A percentile compares a stretch with the other conserved stretches of the same genome.
Conservation (phyloP, 2,888 invertebrate genomes). For the Notodonta dromedarius region DNA sequence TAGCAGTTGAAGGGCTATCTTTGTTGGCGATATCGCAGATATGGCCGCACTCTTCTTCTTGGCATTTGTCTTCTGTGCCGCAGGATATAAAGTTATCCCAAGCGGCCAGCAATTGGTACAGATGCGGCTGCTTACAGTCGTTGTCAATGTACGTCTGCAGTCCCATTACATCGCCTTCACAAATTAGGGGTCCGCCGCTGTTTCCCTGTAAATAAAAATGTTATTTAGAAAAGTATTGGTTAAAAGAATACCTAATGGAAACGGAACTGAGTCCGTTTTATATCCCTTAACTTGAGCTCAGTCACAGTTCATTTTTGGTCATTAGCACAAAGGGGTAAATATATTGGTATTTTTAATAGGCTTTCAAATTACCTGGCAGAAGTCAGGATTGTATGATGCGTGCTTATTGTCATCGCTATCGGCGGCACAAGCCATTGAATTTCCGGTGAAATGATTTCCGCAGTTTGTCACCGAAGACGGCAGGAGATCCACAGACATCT, state of each 20-base stretch:
- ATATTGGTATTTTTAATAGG: not conserved
- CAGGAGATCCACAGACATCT: slow-evolving; percentile 57
- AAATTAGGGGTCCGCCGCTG: slow-evolving; percentile 72
- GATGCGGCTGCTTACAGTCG: slow-evolving; percentile 64
- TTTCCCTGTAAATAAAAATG: slow-evolving; percentile 55
- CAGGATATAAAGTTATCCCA: slow-evolving; percentile 69
- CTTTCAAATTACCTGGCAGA: slow-evolving; percentile 57
- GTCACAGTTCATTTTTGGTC: too few species aligned
- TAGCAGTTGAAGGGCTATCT: slow-evolving; percentile 42
- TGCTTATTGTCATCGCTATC: slow-evolving; percentile 54
- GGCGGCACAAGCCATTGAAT: slow-evolving; percentile 62
- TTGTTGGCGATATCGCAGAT: slow-evolving; percentile 61
- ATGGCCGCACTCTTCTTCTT: slow-evolving; percentile 50
- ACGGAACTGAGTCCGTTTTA: too few species aligned
- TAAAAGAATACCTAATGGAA: too few species aligned
- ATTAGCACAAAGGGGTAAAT: too few species aligned
- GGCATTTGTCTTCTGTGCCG: slow-evolving; percentile 60
- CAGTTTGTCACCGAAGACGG: slow-evolving; percentile 50
- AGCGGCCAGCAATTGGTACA: slow-evolving; percentile 62
- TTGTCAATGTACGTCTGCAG: slow-evolving; percentile 70
- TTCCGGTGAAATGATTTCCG: slow-evolving; percentile 53
- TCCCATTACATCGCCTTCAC: slow-evolving; percentile 61
- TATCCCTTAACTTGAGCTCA: too few species aligned
- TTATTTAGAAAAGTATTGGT: too few species aligned
- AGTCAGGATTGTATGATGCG: slow-evolving; percentile 44